Evolutionary conservation across 2,113 vertebrate genomes (phyloP).

Genomic region (Burhinus oedicnemus): DNA sequence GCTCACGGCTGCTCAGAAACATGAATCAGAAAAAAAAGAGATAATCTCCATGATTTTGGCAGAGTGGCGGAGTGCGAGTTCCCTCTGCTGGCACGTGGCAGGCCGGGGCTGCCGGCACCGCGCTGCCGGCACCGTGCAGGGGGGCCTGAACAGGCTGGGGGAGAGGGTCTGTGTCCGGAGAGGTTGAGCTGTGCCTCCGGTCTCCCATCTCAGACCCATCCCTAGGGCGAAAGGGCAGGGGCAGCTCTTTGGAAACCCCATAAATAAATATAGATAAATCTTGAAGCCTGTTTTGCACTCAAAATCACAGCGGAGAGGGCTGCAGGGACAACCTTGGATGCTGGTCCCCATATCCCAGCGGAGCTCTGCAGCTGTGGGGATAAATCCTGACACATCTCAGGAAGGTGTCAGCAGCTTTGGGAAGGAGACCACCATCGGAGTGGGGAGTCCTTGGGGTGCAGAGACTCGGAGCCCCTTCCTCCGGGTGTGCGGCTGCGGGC

Average conservation of each 20-base stretch:
- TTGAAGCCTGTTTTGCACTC: background rate
- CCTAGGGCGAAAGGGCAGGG: background rate
- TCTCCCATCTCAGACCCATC: background rate
- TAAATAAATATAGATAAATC: background rate
- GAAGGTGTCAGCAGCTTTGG: background rate
- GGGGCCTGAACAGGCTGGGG: accelerated
- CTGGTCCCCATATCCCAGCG: accelerated
- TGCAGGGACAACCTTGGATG: background rate
- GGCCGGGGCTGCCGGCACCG: background rate
- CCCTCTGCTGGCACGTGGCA: conserved; percentile 41
- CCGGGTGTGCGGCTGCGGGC: background rate
- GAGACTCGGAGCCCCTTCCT: background rate
- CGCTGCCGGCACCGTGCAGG: background rate
- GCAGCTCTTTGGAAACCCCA: background rate
- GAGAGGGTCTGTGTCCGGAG: background rate
- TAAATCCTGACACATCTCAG: background rate
- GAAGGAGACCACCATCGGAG: background rate
- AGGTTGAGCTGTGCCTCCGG: accelerated
- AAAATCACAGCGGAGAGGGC: background rate
- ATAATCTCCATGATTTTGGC: background rate
- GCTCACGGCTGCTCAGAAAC: background rate
- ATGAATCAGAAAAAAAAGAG: background rate
- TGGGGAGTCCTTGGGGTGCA: background rate
- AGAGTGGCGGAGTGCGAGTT: background rate
- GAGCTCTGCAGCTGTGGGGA: background rate